These are phyloP conservation scores for Notolepis coatsorum DNA, from an alignment of 2,797 vertebrate genomes.

Conservation along the genomic window DNA sequence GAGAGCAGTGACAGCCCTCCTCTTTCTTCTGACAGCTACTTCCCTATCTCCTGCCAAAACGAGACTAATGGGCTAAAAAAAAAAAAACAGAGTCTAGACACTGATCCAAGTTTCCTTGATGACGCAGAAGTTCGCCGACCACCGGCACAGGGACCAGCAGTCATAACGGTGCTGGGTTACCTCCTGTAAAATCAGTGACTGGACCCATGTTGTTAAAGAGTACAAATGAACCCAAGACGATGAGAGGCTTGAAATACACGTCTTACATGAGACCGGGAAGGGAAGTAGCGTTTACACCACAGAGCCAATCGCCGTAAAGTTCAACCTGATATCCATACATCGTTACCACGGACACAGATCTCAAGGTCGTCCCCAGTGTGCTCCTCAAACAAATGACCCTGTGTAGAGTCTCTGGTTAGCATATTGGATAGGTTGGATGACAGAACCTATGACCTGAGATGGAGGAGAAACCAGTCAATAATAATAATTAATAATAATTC, in stretches of 20 bases:
- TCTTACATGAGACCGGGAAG: background rate
- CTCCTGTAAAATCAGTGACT: too few species aligned
- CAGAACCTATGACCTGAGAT: constrained; percentile 29
- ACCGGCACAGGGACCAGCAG: too few species aligned
- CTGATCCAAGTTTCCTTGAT: too few species aligned
- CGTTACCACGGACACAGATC: background rate
- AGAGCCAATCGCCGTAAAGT: background rate
- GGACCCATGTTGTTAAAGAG: too few species aligned
- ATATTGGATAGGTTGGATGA: constrained; percentile 13
- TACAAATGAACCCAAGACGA: too few species aligned
- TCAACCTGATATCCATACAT: constrained; percentile 7
- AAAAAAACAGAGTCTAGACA: too few species aligned
- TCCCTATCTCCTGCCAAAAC: too few species aligned
- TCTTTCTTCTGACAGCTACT: background rate
- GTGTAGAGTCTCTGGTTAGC: constrained; percentile 7
- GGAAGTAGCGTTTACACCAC: background rate
- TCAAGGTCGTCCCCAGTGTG: constrained; percentile 11
- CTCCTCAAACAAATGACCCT: background rate
- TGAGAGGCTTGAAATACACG: background rate
- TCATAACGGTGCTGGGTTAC: too few species aligned
- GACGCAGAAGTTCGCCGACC: too few species aligned
- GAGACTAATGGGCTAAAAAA: too few species aligned
- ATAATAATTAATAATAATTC: too few species aligned
- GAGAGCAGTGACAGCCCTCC: background rate
- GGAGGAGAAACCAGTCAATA: constrained; percentile 16